Evolutionary conservation across 1,140 invertebrate genomes (phyloP).

Genomic region (Heliconius hermathena): DNA sequence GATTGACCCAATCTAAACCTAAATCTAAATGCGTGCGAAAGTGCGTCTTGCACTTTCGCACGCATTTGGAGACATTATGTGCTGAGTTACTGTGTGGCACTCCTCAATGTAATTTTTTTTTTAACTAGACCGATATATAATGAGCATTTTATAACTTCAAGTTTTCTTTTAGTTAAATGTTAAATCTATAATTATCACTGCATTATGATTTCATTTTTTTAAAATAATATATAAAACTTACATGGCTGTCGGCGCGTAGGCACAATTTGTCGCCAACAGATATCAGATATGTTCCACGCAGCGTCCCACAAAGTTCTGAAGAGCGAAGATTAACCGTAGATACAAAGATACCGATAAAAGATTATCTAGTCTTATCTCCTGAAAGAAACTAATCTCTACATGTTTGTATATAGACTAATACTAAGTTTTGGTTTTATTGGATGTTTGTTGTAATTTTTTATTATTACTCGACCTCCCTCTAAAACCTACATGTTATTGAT

Average conservation of each 20-base stretch:
- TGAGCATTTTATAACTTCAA: no score
- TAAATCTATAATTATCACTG: no score
- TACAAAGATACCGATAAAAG: slow-evolving; percentile 5
- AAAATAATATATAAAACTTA: slow-evolving; percentile 37
- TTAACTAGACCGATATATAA: no score
- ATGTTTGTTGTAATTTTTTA: neutral
- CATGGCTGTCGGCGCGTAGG: slow-evolving; percentile 45
- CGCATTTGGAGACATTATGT: no score
- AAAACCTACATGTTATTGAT: no score
- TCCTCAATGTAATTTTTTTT: no score
- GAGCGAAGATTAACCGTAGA: slow-evolving; percentile 7
- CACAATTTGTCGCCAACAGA: slow-evolving; percentile 24
- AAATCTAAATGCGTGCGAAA: no score
- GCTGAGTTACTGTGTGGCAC: no score
- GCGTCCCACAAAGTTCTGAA: slow-evolving; percentile 9
- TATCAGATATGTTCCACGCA: slow-evolving; percentile 29
- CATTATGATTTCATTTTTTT: neutral
- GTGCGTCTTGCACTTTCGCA: no score
- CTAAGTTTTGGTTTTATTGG: neutral
- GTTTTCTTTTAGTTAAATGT: no score
- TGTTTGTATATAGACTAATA: neutral
- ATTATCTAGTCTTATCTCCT: slow-evolving; percentile 15
- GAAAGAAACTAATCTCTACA: neutral
- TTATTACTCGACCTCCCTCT: no score
- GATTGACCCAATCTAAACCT: no score